These are phyloP conservation scores for Pluvialis apricaria DNA, from an alignment of 2,113 vertebrate genomes.

Conservation along the genomic window DNA sequence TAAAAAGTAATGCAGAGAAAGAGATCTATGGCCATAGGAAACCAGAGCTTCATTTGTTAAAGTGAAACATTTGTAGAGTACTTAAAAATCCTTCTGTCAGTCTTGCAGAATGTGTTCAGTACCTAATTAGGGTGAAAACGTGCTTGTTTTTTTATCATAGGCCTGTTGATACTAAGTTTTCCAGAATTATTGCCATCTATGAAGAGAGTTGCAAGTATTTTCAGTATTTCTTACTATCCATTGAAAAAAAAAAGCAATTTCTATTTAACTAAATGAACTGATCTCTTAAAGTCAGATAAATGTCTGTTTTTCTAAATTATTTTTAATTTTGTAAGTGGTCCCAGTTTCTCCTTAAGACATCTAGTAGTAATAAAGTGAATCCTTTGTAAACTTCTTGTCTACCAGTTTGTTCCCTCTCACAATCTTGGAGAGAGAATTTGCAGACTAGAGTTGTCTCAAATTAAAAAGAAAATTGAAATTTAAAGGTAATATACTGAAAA, in stretches of 20 bases:
- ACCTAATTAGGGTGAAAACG: not conserved
- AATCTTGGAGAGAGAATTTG: not conserved
- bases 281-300: not conserved
- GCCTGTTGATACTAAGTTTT: not conserved
- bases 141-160: not conserved
- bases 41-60: not conserved
- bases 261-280: not conserved
- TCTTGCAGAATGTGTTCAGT: not conserved
- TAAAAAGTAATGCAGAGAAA: not conserved
- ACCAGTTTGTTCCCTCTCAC: not conserved
- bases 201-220: not conserved
- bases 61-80: not conserved
- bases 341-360: not conserved
- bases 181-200: not conserved
- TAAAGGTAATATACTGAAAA: not conserved
- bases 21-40: not conserved
- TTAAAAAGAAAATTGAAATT: not conserved
- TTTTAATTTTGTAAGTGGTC: not conserved
- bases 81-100: not conserved
- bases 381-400: fast-evolving
- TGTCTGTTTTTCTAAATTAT: not conserved
- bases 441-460: not conserved
- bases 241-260: not conserved
- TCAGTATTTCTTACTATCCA: not conserved
- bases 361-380: not conserved